Evolutionary conservation across 2,797 vertebrate species (phyloP), one percentile per base, ranked within the genome.

Genomic region (Chaenodraco wilsoni): DNA sequence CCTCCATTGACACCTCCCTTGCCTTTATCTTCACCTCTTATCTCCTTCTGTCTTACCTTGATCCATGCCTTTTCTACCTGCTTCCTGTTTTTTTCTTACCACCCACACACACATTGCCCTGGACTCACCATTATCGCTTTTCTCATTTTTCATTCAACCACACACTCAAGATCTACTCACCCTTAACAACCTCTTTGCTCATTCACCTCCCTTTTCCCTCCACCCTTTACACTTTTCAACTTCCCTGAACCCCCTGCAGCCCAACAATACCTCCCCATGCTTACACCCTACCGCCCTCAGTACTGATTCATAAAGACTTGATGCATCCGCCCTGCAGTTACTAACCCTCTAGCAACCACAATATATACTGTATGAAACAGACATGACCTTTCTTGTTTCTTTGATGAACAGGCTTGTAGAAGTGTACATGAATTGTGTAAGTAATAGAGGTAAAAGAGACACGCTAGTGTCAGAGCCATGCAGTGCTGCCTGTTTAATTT

Each of bases 281-380:
- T 55, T 21, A 65, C 3, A 5, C 23, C 63, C 43, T 15, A 37
- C 65, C 17, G 11, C 43, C 55, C 31, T 66, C 49, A 13, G 14
- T 67, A 57, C 71, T 72, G 65, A 73, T 73, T 82, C 54, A 81
- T 78, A 60, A 61, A 51, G 55, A 37, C 8, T 37, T 37, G 33
- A 72, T 76, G 52, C 52, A 12, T 63, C 44, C 21, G 27, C 27
- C 60, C 44, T 45, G 27, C 11, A 59, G 55, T 76, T 64, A 57
- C 19, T 27, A 62, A 45, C 71, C 58, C 19, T 7, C 59, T 45
- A 69, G 69, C 69, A 67, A 43, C 48, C 44, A 16, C 23, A 15
- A 5, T 23, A 40, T 54, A 44, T 6, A 21, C 21, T 21, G 21
- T 21, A 73, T 43, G 17, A 68, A 78, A 69, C 43, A 65, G 50